phyloP scores from a whole-genome alignment of 2,888 invertebrate genomes.

The Drosophila quasianomalipes region DNA sequence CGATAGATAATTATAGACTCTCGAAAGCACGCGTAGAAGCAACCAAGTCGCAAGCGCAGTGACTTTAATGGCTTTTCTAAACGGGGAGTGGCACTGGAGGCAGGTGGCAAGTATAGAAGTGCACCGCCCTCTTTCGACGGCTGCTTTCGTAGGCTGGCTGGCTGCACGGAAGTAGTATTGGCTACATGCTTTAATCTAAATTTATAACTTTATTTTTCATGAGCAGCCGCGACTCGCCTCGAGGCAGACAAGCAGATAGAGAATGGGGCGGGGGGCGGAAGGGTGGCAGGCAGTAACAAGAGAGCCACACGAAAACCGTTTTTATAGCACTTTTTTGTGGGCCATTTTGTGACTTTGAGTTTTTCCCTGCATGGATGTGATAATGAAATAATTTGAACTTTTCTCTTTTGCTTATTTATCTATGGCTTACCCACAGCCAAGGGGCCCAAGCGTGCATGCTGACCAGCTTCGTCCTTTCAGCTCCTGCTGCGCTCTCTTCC shows the following conservation, averaged over 20 bases:
- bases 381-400: constrained; percentile 82
- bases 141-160: constrained; percentile 20
- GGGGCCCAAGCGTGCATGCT: background rate
- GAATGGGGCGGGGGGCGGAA: accelerated
- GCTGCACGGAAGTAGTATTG: constrained; percentile 37
- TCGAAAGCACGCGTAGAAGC: constrained; percentile 12
- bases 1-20: constrained; percentile 75
- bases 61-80: constrained; percentile 77
- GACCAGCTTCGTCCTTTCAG: constrained; percentile 16
- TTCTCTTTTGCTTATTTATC: constrained; percentile 54
- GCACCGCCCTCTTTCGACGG: constrained; percentile 9
- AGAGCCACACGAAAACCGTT: constrained; percentile 23
- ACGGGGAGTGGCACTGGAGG: constrained; percentile 4
- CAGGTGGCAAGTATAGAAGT: background rate
- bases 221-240: constrained; percentile 44
- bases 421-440: constrained; percentile 44
- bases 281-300: background rate
- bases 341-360: constrained; percentile 38
- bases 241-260: background rate
- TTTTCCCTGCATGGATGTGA: constrained; percentile 70
- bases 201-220: constrained; percentile 78
- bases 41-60: constrained; percentile 36
- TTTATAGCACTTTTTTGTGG: constrained; percentile 46
- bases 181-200: constrained; percentile 75
- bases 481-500: background rate